Conservation (phyloP, 1,140 invertebrate genomes). For the Heliconius himera region DNA sequence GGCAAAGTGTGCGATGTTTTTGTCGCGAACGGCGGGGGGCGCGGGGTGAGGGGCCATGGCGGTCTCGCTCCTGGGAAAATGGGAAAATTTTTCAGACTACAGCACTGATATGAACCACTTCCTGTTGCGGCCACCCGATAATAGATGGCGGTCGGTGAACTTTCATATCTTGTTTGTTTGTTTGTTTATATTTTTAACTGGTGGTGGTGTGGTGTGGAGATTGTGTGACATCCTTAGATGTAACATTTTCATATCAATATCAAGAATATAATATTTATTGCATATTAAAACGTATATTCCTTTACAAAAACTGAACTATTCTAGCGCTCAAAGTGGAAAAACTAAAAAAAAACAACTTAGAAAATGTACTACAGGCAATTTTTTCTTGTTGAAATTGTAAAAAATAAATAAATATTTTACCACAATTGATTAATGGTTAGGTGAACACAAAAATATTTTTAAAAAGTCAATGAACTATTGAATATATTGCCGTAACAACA, state of each 20-base stretch:
- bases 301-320: too few relatives aligned
- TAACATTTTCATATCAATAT: too few relatives aligned
- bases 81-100: conserved; percentile 73
- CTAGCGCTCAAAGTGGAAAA: too few relatives aligned
- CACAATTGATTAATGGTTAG: neutral
- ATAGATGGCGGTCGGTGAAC: conserved; percentile 66
- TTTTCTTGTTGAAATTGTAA: neutral
- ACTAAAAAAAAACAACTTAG: too few relatives aligned
- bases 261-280: too few relatives aligned
- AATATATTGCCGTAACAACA: neutral
- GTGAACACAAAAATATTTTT: neutral
- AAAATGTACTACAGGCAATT: neutral
- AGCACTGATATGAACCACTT: conserved; percentile 50
- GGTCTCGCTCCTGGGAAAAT: conserved; percentile 78
- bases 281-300: too few relatives aligned
- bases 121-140: conserved; percentile 62
- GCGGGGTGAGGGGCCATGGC: conserved; percentile 64
- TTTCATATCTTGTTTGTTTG: conserved; percentile 13
- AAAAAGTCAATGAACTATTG: neutral
- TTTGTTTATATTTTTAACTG: neutral
- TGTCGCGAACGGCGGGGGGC: conserved; percentile 69
- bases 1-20: conserved; percentile 57
- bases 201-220: neutral
- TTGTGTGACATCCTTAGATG: neutral
- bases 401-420: neutral